Evolutionary conservation across 2,113 vertebrate species (phyloP).

Genomic region (human (Homo sapiens)): GRCh38 chr1:191316001-191316500

Average conservation of each 20-base stretch:
- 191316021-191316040: not conserved
- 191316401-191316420: not conserved
- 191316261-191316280: not conserved
- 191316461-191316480: not conserved
- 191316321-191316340: not conserved
- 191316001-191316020: not conserved
- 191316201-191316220: not conserved
- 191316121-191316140: not conserved
- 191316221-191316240: not conserved
- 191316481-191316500: not conserved
- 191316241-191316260: not conserved
- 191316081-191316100: not conserved
- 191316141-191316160: not conserved
- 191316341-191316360: not conserved
- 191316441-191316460: not conserved
- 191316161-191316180: not conserved
- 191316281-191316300: not conserved
- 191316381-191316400: not conserved
- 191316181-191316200: too few species aligned
- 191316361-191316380: not conserved
- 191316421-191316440: not conserved
- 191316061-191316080: not conserved
- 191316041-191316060: not conserved
- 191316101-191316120: not conserved
- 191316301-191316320: not conserved